phyloP scores from a whole-genome alignment of 2,797 vertebrate species.

The Garrulus glandarius region DNA sequence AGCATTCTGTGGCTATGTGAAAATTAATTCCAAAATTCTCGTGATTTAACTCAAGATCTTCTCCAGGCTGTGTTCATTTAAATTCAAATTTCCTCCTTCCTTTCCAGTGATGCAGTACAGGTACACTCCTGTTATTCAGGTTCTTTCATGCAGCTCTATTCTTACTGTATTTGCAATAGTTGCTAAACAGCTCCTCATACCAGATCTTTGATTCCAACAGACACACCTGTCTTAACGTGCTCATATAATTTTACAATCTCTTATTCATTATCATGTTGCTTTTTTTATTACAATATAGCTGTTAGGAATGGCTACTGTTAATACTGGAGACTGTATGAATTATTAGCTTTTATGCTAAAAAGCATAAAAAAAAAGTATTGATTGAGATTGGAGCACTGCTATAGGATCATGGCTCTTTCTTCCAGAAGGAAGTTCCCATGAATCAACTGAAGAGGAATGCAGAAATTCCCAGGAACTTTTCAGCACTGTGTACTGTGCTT shows the following conservation, averaged over 20 bases:
- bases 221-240: background rate
- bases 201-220: background rate
- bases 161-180: background rate
- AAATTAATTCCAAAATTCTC: background rate
- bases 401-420: background rate
- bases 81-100: background rate
- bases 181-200: background rate
- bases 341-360: background rate
- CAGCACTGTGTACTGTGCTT: background rate
- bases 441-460: background rate
- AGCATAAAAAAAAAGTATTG: background rate
- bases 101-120: background rate
- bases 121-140: background rate
- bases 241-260: background rate
- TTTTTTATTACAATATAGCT: background rate
- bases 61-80: background rate
- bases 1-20: background rate
- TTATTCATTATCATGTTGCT: background rate
- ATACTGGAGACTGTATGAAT: background rate
- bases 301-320: background rate
- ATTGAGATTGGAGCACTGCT: background rate
- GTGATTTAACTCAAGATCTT: background rate
- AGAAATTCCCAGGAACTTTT: background rate
- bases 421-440: background rate
- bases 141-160: background rate